Conservation (phyloP, 2,113 vertebrate genomes). For the Mesitornis unicolor region DNA sequence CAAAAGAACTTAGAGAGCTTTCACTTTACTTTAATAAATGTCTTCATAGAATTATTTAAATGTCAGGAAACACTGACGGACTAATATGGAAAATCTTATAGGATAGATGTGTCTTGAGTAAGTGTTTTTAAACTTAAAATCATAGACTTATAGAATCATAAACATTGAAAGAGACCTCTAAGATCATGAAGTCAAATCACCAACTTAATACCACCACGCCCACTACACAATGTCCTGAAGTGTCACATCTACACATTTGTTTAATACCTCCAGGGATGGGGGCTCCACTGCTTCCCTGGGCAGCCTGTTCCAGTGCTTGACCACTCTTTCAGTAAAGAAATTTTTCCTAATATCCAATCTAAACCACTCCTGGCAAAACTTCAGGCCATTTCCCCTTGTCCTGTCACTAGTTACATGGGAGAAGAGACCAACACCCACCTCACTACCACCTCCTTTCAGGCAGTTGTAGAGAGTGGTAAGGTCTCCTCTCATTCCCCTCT, state of each 20-base stretch:
- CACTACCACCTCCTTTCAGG: too few relatives aligned
- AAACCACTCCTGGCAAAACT: not conserved
- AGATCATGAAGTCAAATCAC: too few relatives aligned
- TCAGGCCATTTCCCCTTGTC: not conserved
- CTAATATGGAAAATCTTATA: not conserved
- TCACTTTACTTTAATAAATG: not conserved
- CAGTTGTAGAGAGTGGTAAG: too few relatives aligned
- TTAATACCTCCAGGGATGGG: too few relatives aligned
- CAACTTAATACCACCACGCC: too few relatives aligned
- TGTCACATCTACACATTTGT: too few relatives aligned
- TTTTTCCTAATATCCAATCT: not conserved
- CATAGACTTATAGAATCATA: too few relatives aligned
- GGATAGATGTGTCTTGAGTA: not conserved
- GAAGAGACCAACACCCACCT: too few relatives aligned
- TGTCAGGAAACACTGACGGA: not conserved
- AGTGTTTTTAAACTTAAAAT: not conserved
- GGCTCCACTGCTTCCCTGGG: not conserved
- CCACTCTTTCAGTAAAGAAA: rapidly evolving
- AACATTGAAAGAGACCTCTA: too few relatives aligned
- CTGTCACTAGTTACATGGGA: not conserved
- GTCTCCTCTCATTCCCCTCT: too few relatives aligned
- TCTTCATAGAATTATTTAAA: not conserved
- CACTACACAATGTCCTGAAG: too few relatives aligned
- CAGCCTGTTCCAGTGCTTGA: not conserved
- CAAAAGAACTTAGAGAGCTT: not conserved